Evolutionary conservation across 2,113 vertebrate species (phyloP).

Genomic region (Montifringilla adamsi): DNA sequence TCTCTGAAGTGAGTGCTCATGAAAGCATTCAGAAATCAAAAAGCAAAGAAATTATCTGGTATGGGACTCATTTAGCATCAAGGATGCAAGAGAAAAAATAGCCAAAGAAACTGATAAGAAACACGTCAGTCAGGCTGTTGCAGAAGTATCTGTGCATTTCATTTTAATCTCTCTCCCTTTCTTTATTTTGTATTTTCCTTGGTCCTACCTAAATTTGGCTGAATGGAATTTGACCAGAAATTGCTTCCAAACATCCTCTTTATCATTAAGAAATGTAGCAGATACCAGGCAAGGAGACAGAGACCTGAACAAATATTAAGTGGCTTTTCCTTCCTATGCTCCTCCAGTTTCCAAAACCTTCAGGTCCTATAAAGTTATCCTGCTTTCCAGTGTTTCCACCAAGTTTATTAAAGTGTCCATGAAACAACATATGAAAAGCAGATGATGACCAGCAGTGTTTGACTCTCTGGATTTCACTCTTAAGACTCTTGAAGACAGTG

Average conservation of each 20-base stretch:
- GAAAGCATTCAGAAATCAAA: not conserved
- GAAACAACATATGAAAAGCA: not conserved
- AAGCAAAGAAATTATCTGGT: not conserved
- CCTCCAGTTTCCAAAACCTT: not conserved
- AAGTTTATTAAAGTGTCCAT: not conserved
- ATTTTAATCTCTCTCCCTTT: not conserved
- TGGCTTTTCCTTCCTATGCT: not conserved
- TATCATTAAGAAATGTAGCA: not conserved
- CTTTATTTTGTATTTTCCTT: not conserved
- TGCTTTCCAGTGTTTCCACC: not conserved
- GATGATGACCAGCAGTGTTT: not conserved
- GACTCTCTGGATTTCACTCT: not conserved
- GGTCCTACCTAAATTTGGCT: not conserved
- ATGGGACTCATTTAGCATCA: not conserved
- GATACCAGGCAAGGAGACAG: rapidly evolving
- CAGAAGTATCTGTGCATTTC: not conserved
- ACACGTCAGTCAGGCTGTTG: not conserved
- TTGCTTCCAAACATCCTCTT: not conserved
- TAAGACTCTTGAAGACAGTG: not conserved
- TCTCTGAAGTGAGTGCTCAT: not conserved
- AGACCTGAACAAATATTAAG: not conserved
- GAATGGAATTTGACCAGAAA: not conserved
- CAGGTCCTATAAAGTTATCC: not conserved
- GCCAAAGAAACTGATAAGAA: not conserved
- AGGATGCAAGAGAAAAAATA: not conserved